A percentile compares a stretch with the other conserved stretches of the same genome.
phyloP scores from a whole-genome alignment of 2,797 vertebrate genomes.

The Coregonus suidteri region DNA sequence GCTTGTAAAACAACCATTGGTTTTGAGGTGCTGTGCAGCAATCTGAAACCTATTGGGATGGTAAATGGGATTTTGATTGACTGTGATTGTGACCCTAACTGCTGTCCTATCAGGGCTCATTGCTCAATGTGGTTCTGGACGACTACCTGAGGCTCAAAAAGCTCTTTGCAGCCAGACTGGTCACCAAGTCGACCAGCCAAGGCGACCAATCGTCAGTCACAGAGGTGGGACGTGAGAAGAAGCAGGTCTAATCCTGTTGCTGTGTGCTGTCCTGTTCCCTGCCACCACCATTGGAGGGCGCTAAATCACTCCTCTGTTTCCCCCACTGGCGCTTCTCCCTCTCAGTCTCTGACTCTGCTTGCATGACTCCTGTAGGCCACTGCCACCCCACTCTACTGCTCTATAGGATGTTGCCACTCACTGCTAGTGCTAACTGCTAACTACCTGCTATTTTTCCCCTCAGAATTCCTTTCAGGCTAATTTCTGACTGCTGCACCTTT shows the following conservation, averaged over 20 bases:
- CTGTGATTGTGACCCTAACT: slow-evolving; percentile 51
- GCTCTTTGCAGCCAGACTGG: slow-evolving; percentile 94
- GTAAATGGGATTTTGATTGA: slow-evolving; percentile 4
- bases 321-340: slow-evolving; percentile 12
- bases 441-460: background rate
- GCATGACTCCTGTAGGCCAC: slow-evolving; percentile 6
- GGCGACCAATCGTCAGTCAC: slow-evolving; percentile 90
- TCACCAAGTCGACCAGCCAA: slow-evolving; percentile 88
- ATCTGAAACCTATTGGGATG: background rate
- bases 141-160: slow-evolving; percentile 99
- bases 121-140: slow-evolving; percentile 98
- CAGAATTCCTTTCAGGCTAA: background rate
- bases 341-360: slow-evolving; percentile 32
- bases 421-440: background rate
- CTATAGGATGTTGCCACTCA: slow-evolving; percentile 13
- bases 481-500: background rate
- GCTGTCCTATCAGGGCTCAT: slow-evolving; percentile 86
- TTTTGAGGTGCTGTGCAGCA: background rate
- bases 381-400: slow-evolving; percentile 11
- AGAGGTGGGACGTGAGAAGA: slow-evolving; percentile 79
- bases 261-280: slow-evolving; percentile 34
- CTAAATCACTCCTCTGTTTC: slow-evolving; percentile 25
- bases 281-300: slow-evolving; percentile 33
- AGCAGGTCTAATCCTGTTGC: slow-evolving; percentile 34
- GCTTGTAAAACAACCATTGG: background rate